Conservation (phyloP, 2,113 vertebrate species). For the Athene noctua region DNA sequence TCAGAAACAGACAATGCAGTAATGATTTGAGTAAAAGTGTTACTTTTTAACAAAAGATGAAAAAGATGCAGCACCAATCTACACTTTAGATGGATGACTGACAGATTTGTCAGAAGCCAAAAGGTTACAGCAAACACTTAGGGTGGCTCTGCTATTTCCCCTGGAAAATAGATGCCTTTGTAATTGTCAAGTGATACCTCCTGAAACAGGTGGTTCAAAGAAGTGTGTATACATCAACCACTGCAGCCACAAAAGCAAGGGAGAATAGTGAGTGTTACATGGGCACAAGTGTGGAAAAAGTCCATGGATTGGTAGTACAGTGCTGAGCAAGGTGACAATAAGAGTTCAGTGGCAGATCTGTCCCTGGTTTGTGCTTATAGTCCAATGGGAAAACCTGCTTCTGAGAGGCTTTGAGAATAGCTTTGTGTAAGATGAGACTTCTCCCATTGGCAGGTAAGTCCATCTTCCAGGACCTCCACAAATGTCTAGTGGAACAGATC, state of each 20-base stretch:
- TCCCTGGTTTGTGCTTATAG: neutral
- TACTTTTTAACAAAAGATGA: neutral
- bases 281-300: neutral
- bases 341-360: neutral
- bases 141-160: neutral
- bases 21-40: neutral
- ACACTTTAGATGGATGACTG: neutral
- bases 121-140: neutral
- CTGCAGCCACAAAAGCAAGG: neutral
- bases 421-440: neutral
- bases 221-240: neutral
- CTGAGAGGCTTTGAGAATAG: neutral
- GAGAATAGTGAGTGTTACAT: neutral
- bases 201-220: neutral
- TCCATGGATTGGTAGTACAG: neutral
- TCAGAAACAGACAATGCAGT: neutral
- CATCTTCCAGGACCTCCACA: neutral
- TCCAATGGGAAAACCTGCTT: neutral
- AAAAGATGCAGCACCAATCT: neutral
- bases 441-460: neutral
- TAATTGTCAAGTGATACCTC: neutral
- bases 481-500: neutral
- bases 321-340: neutral
- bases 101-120: neutral
- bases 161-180: neutral